phyloP scores from a whole-genome alignment of 2,113 vertebrate species.

The Paedocypris sp. region DNA sequence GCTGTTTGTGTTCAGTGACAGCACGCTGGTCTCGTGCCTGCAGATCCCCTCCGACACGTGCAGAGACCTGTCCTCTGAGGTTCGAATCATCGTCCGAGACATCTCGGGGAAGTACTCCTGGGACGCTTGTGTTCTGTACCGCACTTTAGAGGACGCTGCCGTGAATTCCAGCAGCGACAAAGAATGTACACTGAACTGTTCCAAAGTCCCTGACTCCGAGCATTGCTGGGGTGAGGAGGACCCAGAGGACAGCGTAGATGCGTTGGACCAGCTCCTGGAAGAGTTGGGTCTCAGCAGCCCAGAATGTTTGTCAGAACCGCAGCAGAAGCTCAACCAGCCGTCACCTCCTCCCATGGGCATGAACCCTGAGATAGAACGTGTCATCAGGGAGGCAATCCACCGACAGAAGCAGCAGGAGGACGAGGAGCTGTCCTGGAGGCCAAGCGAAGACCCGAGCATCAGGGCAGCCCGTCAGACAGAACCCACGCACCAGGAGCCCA shows the following conservation, averaged over 20 bases:
- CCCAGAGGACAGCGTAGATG: conserved; percentile 67
- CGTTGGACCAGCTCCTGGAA: conserved; percentile 76
- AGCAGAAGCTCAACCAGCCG: conserved; percentile 76
- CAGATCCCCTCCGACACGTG: conserved; percentile 69
- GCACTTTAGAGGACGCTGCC: conserved; percentile 61
- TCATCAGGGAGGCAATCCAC: conserved; percentile 71
- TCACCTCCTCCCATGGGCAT: conserved; percentile 73
- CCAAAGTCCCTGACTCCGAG: too few relatives aligned
- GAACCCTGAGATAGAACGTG: conserved; percentile 72
- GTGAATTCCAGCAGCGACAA: conserved; percentile 2
- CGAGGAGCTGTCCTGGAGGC: conserved; percentile 58
- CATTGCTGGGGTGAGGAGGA: conserved; percentile 26
- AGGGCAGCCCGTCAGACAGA: conserved; percentile 60
- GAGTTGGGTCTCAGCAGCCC: conserved; percentile 77
- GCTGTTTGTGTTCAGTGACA: conserved; percentile 93
- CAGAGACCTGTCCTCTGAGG: conserved; percentile 62
- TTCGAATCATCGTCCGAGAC: conserved; percentile 88
- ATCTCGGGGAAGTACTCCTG: conserved; percentile 98
- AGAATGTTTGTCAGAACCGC: conserved; percentile 79
- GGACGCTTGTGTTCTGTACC: conserved; percentile 81
- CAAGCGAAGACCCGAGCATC: conserved; percentile 52
- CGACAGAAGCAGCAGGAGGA: conserved; percentile 71
- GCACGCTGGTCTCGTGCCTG: conserved; percentile 88
- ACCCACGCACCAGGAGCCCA: conserved; percentile 69
- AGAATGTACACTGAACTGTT: too few relatives aligned